These are phyloP conservation scores for Drosophila cognata DNA, from an alignment of 2,888 invertebrate genomes.

Conservation along the genomic window DNA sequence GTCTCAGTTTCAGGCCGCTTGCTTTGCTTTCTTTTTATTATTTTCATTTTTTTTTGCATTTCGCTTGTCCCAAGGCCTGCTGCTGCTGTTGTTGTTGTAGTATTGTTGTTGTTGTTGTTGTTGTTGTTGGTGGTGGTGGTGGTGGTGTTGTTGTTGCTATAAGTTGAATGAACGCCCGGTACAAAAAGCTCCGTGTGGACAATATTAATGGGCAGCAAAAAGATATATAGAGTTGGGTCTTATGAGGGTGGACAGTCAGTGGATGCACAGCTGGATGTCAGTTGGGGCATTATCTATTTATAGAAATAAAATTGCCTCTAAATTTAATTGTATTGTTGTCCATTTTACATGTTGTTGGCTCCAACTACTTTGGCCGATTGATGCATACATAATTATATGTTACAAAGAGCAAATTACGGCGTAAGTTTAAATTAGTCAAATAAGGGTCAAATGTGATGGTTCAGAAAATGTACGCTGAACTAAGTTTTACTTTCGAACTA, in stretches of 20 bases:
- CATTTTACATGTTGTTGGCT: neutral
- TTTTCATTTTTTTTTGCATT: slow-evolving; percentile 43
- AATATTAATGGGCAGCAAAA: slow-evolving; percentile 52
- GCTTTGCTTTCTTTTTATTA: slow-evolving; percentile 15
- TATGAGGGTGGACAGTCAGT: slow-evolving; percentile 21
- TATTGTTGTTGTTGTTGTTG: slow-evolving; percentile 17
- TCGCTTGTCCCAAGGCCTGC: slow-evolving; percentile 50
- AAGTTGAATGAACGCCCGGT: slow-evolving; percentile 65
- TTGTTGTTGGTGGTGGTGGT: slow-evolving; percentile 27
- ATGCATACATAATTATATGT: slow-evolving; percentile 1
- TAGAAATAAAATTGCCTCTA: slow-evolving; percentile 41
- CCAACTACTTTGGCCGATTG: neutral
- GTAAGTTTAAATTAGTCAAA: neutral
- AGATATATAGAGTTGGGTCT: slow-evolving; percentile 35
- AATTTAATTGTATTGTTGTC: slow-evolving; percentile 22
- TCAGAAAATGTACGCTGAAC: neutral
- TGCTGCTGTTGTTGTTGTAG: slow-evolving; percentile 26
- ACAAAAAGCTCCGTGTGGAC: slow-evolving; percentile 55
- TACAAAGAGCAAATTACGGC: neutral
- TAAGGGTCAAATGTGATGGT: neutral
- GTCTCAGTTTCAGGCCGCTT: slow-evolving; percentile 18
- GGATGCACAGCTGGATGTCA: slow-evolving; percentile 41
- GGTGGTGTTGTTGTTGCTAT: slow-evolving; percentile 22
- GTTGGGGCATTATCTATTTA: slow-evolving; percentile 39
- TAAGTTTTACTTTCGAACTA: neutral